These are phyloP conservation scores for Amphimedon queenslandica DNA, from an alignment of 37 sponge, comb jelly and placozoan genomes.

Conservation along the genomic window DNA sequence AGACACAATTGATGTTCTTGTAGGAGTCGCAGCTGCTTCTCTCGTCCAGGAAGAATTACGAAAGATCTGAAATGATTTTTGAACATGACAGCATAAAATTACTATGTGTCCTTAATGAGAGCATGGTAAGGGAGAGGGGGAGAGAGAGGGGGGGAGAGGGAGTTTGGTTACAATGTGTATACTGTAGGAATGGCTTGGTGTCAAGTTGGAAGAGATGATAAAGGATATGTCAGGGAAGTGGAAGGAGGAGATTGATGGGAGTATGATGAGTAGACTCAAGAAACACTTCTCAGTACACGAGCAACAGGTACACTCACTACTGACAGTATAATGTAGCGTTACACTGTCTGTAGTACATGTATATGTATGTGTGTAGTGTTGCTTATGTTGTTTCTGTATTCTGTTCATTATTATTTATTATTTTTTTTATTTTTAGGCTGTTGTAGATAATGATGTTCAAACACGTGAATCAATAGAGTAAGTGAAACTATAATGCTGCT, in stretches of 20 bases:
- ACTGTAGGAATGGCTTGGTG: conserved; percentile 56
- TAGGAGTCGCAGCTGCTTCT: no score
- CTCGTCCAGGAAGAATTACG: no score
- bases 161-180: neutral
- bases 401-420: neutral
- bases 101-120: conserved; percentile 75
- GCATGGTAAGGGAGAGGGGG: conserved; percentile 45
- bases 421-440: neutral
- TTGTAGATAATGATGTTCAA: neutral
- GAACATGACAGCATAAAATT: conserved; percentile 39
- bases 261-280: neutral
- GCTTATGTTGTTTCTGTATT: neutral
- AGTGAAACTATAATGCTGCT: neutral
- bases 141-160: neutral
- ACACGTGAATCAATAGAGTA: neutral
- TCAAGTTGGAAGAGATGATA: conserved; percentile 19
- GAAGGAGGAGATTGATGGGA: conserved; percentile 15
- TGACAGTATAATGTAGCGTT: no score
- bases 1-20: no score
- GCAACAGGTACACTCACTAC: neutral
- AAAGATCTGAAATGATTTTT: conserved; percentile 20
- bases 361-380: neutral
- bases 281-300: neutral
- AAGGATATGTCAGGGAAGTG: conserved; percentile 8
- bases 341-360: no score